Percentiles rank a stretch among this genome's conserved stretches.
Evolutionary conservation across 1,140 invertebrate genomes (phyloP).

Genomic region (Triops cancriformis): DNA sequence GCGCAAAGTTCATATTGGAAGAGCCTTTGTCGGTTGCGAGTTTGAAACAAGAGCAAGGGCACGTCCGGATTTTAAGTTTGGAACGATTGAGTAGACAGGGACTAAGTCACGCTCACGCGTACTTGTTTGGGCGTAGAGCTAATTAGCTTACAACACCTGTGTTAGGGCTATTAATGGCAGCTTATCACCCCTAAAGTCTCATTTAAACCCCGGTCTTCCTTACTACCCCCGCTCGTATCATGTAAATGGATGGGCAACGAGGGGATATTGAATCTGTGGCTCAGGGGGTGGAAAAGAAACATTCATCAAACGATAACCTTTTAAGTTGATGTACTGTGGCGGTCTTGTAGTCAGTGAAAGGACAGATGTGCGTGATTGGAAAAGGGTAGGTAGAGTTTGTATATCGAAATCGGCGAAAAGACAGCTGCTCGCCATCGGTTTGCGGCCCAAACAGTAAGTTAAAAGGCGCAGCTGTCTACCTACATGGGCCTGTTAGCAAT

Average conservation of each 20-base stretch:
- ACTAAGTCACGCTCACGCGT: not conserved
- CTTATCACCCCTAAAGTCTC: not conserved
- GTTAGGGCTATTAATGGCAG: not conserved
- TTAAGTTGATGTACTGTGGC: not conserved
- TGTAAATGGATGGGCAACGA: not conserved
- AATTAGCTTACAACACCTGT: not conserved
- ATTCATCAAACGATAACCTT: slow-evolving; percentile 1
- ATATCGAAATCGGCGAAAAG: not conserved
- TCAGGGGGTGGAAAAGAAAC: not conserved
- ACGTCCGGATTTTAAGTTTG: too few species aligned
- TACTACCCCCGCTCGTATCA: not conserved
- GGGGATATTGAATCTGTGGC: not conserved
- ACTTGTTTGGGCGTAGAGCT: too few species aligned
- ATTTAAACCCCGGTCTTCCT: not conserved
- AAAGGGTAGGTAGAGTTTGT: not conserved
- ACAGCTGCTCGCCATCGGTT: not conserved
- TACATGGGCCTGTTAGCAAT: not conserved
- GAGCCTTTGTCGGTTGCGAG: too few species aligned
- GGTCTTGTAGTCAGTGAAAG: not conserved
- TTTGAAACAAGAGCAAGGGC: too few species aligned
- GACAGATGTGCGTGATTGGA: not conserved
- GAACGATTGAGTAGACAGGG: not conserved
- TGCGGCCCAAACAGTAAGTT: not conserved
- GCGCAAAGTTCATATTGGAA: too few species aligned
- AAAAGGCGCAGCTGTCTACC: not conserved